These are phyloP conservation scores for Cotesia chilonis DNA, from an alignment of 1,140 invertebrate genomes.

Conservation along the genomic window DNA sequence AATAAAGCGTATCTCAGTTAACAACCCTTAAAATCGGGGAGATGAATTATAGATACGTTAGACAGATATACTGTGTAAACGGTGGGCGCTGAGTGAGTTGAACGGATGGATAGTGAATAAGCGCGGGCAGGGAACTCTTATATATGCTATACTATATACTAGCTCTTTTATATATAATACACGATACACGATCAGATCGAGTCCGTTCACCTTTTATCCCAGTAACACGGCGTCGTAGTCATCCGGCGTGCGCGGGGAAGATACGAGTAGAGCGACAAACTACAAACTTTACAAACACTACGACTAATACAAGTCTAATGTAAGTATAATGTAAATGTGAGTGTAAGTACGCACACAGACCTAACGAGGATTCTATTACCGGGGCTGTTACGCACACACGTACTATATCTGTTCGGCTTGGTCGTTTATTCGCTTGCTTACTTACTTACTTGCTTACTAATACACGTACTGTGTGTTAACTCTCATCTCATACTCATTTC, in stretches of 20 bases:
- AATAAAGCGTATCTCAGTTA: too few species aligned
- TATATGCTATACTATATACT: too few species aligned
- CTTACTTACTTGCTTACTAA: background rate
- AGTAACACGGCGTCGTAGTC: conserved; percentile 64
- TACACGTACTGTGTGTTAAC: too few species aligned
- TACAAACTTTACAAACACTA: conserved; percentile 27
- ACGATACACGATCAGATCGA: conserved; percentile 22
- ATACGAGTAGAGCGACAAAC: conserved; percentile 20
- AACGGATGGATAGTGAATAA: too few species aligned
- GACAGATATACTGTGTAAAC: too few species aligned
- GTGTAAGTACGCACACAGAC: conserved; percentile 1
- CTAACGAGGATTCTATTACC: too few species aligned
- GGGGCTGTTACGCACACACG: background rate
- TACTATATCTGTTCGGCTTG: background rate
- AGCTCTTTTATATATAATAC: too few species aligned
- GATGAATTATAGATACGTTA: too few species aligned
- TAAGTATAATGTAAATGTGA: too few species aligned
- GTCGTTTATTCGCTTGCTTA: background rate
- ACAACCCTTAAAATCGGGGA: too few species aligned
- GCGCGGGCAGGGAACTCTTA: conserved; percentile 7
- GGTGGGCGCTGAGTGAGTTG: too few species aligned
- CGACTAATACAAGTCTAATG: background rate
- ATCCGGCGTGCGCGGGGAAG: conserved; percentile 43
- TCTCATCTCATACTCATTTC: too few species aligned
- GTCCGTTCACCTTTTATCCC: conserved; percentile 67